Evolutionary conservation across 2,888 invertebrate species (phyloP), one percentile per base, ranked within the genome.

Genomic region (Dendrolimus houi): DNA sequence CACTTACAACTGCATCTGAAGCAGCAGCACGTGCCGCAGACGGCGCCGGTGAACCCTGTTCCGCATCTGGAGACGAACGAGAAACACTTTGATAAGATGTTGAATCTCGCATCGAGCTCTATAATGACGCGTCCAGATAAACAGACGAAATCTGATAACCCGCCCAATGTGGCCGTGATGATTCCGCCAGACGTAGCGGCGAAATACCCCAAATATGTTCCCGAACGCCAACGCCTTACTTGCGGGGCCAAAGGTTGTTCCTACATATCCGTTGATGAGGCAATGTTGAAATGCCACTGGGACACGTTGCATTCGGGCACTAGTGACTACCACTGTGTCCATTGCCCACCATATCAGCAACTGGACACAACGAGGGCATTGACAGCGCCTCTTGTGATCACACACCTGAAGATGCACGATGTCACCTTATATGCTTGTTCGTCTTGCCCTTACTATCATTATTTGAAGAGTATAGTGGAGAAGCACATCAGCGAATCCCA

Each of bases 11-110:
- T 92, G 60, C 96, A 97, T 75, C 92, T 88, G 10, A 88, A 92
- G 56, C 92, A 92, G 63, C 93, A 93, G 62, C 91, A 90, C 0
- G 94, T 93, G 8, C 93, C 95, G 0, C 92, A 91, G 57, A 92
- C 92, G 0, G 94, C 94, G 12, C 95, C 96, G 0, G 94, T 96
- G 0, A 96, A 96, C 87, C 96, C 96, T 0, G 96, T 96, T 8
- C 96, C 95, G 0, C 96, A 94, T 73, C 84, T 96, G 52, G 94
- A 95, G 65, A 93, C 94, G 53, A 94, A 94, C 64, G 96, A 96
- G 72, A 93, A 92, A 65, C 95, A 96, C 92, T 96, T 96, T 72
- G 96, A 96, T 76, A 95, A 94, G 76, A 96, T 96, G 96, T 92
- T 94, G 0, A 96, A 96, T 76, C 89, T 96, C 14, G 96, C 96